A percentile compares a stretch with the other conserved stretches of the same genome.
Conservation (phyloP, 2,113 vertebrate species). For the Tretioscincus oriximinensis region DNA sequence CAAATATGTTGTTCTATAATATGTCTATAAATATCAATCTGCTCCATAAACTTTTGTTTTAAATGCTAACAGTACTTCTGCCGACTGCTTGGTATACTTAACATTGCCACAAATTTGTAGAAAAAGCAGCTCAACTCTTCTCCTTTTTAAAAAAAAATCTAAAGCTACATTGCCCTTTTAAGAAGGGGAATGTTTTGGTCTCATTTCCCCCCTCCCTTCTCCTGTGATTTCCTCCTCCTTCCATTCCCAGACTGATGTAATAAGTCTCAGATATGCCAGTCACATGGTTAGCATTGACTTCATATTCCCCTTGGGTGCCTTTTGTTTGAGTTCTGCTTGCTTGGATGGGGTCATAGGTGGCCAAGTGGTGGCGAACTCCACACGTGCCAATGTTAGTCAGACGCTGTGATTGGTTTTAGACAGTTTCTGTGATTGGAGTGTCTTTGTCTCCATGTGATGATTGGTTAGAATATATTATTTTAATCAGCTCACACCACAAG, state of each 20-base stretch:
- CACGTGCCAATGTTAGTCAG: not conserved
- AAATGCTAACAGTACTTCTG: not conserved
- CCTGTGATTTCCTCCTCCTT: not conserved
- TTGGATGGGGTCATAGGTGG: not conserved
- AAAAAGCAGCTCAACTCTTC: not conserved
- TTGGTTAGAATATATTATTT: conserved; percentile 15
- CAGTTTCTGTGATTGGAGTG: not conserved
- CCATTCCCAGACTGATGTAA: conserved; percentile 76
- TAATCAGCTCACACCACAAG: not conserved
- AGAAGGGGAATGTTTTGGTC: conserved; percentile 66
- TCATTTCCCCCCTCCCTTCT: not conserved
- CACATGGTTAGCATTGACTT: conserved; percentile 67
- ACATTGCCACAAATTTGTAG: not conserved
- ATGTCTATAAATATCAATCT: not conserved
- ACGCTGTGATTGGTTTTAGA: not conserved
- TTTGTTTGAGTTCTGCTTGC: conserved; percentile 44
- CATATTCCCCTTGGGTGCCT: conserved; percentile 48
- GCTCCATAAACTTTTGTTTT: not conserved
- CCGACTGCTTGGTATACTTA: not conserved
- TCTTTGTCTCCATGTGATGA: conserved; percentile 14
- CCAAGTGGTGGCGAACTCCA: not conserved
- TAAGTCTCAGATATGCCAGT: conserved; percentile 69
- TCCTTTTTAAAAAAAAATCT: not conserved
- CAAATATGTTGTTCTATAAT: too few relatives aligned
- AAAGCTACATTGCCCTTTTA: conserved; percentile 63